These are phyloP conservation scores for Anastrepha ludens DNA, from an alignment of 1,140 invertebrate genomes.

Conservation along the genomic window DNA sequence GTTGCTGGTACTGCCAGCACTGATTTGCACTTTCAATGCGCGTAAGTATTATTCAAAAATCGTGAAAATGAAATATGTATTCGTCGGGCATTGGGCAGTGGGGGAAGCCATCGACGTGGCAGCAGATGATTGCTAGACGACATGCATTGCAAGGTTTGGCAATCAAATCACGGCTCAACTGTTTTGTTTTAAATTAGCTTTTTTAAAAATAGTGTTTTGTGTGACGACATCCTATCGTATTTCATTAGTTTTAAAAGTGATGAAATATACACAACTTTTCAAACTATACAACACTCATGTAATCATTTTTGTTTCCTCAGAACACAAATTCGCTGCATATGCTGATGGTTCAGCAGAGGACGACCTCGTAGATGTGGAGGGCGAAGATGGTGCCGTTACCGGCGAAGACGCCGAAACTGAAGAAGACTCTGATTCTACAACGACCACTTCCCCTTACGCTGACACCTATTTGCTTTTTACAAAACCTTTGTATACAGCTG, in stretches of 20 bases:
- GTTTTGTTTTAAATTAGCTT: slow-evolving; percentile 3
- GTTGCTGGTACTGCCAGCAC: slow-evolving; percentile 77
- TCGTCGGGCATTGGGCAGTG: background rate
- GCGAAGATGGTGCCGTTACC: slow-evolving; percentile 79
- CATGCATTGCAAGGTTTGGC: background rate
- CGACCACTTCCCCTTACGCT: slow-evolving; percentile 90
- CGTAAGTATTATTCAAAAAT: slow-evolving; percentile 75
- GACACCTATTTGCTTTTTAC: slow-evolving; percentile 95
- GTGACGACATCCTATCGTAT: too few species aligned
- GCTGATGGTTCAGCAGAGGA: slow-evolving; percentile 87
- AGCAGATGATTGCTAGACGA: slow-evolving; percentile 28
- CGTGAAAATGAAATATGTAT: background rate
- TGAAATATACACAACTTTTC: background rate
- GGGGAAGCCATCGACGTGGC: slow-evolving; percentile 49
- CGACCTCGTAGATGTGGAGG: slow-evolving; percentile 84
- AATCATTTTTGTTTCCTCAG: slow-evolving; percentile 71
- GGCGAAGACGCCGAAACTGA: slow-evolving; percentile 80
- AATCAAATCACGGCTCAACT: background rate
- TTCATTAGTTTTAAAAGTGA: too few species aligned
- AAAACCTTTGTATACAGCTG: slow-evolving; percentile 79
- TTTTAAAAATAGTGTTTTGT: too few species aligned
- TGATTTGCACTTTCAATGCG: slow-evolving; percentile 77
- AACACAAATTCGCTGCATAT: slow-evolving; percentile 78
- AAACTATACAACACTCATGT: background rate
- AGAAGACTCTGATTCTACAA: slow-evolving; percentile 79